Conservation (phyloP, 92 coral and sea anemone species). For the Porites evermanni region DNA sequence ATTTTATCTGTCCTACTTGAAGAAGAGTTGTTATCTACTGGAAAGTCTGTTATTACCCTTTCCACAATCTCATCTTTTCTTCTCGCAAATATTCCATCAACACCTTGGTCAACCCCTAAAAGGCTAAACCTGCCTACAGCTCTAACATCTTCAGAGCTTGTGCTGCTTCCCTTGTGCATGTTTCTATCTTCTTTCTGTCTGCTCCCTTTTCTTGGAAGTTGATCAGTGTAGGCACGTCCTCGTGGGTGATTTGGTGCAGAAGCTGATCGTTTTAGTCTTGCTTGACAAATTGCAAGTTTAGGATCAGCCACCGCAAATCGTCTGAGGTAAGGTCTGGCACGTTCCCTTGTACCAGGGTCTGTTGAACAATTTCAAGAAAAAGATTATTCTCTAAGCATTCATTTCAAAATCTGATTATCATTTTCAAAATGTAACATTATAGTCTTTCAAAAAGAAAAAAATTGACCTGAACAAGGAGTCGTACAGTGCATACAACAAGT, state of each 20-base stretch:
- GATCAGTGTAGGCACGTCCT: slow-evolving; percentile 61
- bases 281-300: slow-evolving; percentile 84
- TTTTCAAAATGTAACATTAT: no score
- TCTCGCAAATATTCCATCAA: slow-evolving; percentile 74
- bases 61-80: slow-evolving; percentile 51
- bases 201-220: slow-evolving; percentile 48
- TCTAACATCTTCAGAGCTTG: slow-evolving; percentile 74
- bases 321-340: slow-evolving; percentile 87
- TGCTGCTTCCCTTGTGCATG: slow-evolving; percentile 51
- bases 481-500: no score
- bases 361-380: neutral
- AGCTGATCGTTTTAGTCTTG: slow-evolving; percentile 82
- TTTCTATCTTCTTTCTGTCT: slow-evolving; percentile 17
- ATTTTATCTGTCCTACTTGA: slow-evolving; percentile 67
- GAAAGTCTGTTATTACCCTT: slow-evolving; percentile 78
- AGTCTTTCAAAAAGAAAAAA: no score
- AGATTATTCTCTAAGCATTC: neutral
- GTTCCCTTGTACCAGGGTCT: slow-evolving; percentile 92
- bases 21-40: slow-evolving; percentile 62
- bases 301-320: slow-evolving; percentile 92
- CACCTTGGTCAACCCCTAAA: slow-evolving; percentile 76
- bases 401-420: neutral
- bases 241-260: slow-evolving; percentile 86
- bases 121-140: slow-evolving; percentile 60
- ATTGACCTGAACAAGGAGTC: no score